Base-by-base conservation (phyloP, 1,140 invertebrate species). In the Halictus rubicundus region DNA sequence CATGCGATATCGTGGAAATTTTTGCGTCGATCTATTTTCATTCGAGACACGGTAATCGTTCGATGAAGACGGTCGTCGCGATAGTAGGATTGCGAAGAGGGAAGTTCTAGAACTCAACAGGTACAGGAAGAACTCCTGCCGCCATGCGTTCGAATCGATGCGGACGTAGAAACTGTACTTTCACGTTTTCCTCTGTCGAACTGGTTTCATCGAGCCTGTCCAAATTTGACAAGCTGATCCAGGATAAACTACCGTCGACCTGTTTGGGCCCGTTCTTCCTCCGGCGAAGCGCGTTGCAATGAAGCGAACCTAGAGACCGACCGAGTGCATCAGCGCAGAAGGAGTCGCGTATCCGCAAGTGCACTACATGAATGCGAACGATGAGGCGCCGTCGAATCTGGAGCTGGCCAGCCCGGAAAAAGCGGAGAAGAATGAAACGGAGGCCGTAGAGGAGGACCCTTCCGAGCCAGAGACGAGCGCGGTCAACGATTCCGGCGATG, bases 341-440 rank as follows among this genome's bases (percentile, higher is more conserved):
- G 59, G 80, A n/a, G 14, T 54, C 60, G 68, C 59, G 39, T n/a
- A 52, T 60, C 71, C 25, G 69, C 32, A 86, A 66, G 16, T 46
- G 57, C 73, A 68, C 68, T 85, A 86, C 84, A 88, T 88, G 87
- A 88, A 87, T 80, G 85, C 78, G 27, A 85, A 85, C 46, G 76
- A 88, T 88, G 87, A 59, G 27, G 59, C 60, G 16, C 42, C 70
- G 61, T 68, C 81, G 61, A 79, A 75, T 69, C 23, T 78, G 74
- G 68, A 77, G 57, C 65, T 57, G 39, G 61, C 64, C 61, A 66
- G 60, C 46, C 10, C 76, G 66, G 64, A 82, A 61, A 82, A 82
- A 64, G 37, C 69, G 60, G 68, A 86, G n/a, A 84, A 78, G 23
- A 82, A 73, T 42, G 68, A 87, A 52, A 66, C 66, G 6, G 12